These are phyloP conservation scores for Anniella stebbinsi DNA, from an alignment of 2,797 vertebrate species.

Conservation along the genomic window DNA sequence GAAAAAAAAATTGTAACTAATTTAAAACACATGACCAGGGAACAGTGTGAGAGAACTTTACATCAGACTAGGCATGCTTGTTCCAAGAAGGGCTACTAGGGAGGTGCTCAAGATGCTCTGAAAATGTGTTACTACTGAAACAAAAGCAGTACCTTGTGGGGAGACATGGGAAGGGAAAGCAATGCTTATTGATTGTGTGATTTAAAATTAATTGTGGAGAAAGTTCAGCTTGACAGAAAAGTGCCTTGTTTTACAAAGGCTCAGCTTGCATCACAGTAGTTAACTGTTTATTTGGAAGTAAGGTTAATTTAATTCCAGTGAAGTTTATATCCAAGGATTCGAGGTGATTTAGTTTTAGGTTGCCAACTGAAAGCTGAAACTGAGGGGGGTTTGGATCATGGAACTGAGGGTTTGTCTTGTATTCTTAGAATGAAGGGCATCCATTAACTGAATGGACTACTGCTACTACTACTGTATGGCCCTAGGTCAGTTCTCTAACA, in stretches of 20 bases:
- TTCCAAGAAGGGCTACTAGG: not conserved
- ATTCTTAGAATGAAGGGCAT: not conserved
- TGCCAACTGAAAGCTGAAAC: not conserved
- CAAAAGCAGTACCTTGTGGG: not conserved
- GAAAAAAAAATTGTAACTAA: not conserved
- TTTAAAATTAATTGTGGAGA: not conserved
- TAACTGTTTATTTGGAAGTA: constrained; percentile 12
- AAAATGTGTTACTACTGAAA: not conserved
- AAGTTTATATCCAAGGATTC: not conserved
- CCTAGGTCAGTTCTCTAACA: not conserved
- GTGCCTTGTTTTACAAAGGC: not conserved
- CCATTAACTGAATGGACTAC: not conserved
- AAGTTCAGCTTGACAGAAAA: not conserved
- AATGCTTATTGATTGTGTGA: not conserved
- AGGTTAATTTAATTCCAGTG: not conserved
- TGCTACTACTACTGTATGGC: not conserved
- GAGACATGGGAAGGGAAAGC: not conserved
- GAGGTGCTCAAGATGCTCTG: not conserved
- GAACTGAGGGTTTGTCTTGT: not conserved
- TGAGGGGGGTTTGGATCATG: not conserved
- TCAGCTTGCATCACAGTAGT: not conserved
- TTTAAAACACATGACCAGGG: not conserved
- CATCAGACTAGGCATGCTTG: not conserved
- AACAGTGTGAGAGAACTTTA: not conserved
- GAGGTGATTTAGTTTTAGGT: not conserved